Base-by-base conservation (phyloP, 35 echinoderm and acorn worm species). In the Ophioderma brevispina region DNA sequence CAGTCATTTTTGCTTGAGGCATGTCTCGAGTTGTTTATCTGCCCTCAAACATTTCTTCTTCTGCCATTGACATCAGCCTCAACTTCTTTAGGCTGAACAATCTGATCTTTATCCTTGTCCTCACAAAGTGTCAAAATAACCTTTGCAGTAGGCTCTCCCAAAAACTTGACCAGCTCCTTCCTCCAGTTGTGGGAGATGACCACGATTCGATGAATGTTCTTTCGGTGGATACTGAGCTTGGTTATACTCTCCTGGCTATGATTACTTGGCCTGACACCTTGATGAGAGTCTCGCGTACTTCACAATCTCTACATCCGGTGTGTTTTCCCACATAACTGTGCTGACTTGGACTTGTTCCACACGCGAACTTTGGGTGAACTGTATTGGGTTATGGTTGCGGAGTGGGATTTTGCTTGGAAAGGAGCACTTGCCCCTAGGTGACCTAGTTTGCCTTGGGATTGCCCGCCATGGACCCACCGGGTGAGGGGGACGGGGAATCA, bases 151-250 rank as follows among this genome's bases (percentile, higher is more conserved):
- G 90, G 81, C 46, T 92, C 94, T 32, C 94, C 91, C 13, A 96
- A 87, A 35, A 93, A 85, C 50, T 91, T 91, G 11, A 96, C 94
- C 94, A 96, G 92, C 81, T 96, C 94, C 59, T 96, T 91, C 21
- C 59, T 96, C 94, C 21, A 96, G 79, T 38, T 92, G 88, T 46
- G 94, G 94, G 38, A 96, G 82, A 76, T 85, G 87, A 43, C 94
- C 94, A 86, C 80, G 43, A 36, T 91, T 75, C 39, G 80, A 82
- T 84, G 40, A 41, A 49, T 55, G 38, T 39, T 81, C 52, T 56
- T 77, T 87, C 39, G 15, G 59, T 30, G 15, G 59, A 70, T 38
- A 64, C 56, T 86, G 55, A 80, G 43, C 33, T 41, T 81, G 23
- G 30, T 35, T 31, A 43, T 32, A 90, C 88, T 55, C n/a, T 31